Base-by-base conservation (phyloP, 2,888 invertebrate species). In the Brenthis daphne region DNA sequence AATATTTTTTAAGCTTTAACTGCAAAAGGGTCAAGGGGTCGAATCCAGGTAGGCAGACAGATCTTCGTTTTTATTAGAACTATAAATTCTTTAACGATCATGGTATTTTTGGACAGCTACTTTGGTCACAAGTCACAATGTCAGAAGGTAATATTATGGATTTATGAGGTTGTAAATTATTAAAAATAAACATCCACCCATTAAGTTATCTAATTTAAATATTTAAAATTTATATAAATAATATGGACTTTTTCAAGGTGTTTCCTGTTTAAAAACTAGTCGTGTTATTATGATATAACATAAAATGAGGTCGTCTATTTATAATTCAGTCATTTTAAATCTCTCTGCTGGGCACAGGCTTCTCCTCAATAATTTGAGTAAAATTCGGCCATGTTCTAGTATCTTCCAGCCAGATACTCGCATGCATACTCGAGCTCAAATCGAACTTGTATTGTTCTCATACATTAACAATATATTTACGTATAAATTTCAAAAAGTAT, bases 81-180 rank as follows among this genome's bases (percentile, higher is more conserved):
- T 56, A 56, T 56, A 50, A 29, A 11, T 61, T 55, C 47, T 66
- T 56, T 8, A 16, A 12, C 14, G n/a, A 50, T 55, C 37, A 11
- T 48, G 24, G 13, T 50, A 43, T 56, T 43, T 43, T 67, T 61
- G 3, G 24, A 61, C 56, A 33, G 3, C 43, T 8, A 51, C 43
- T 56, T 63, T 57, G 61, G 20, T 65, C 57, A 37, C 51, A 61
- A 67, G 20, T 65, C 51, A 37, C 56, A 61, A 67, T 51, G 51
- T 61, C 61, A 24, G 13, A 54, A 24, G 56, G n/a, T 61, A 54
- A 61, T 43, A 8, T 43, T 60, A n/a, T 14, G 20, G 51, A 63
- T 53, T 37, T 37, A 43, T 53, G 14, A 37, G 3, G 51, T 53
- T 37, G 37, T 53, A 14, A 53, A 37, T 53, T 53, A 53, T 14